Conservation (phyloP, 2,113 vertebrate genomes). For the Todiramphus saurophagus region DNA sequence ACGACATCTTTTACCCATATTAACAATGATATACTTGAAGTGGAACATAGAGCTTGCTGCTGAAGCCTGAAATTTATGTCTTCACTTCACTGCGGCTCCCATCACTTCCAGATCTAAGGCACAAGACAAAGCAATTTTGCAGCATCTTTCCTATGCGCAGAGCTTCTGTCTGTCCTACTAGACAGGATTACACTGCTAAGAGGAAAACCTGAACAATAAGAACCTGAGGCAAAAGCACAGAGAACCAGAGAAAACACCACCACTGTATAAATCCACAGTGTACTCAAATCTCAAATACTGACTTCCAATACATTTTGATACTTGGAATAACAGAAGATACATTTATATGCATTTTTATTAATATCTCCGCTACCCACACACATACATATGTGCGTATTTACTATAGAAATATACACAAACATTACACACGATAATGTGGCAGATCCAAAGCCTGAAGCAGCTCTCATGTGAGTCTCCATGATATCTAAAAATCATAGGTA, state of each 20-base stretch:
- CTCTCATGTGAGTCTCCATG: neutral
- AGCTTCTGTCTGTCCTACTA: neutral
- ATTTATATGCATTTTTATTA: neutral
- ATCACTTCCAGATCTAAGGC: neutral
- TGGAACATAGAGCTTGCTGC: neutral
- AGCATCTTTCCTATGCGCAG: neutral
- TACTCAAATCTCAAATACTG: neutral
- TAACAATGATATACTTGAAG: neutral
- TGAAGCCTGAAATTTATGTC: neutral
- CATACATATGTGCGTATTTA: neutral
- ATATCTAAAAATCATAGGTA: neutral
- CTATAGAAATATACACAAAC: neutral
- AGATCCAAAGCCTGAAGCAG: neutral
- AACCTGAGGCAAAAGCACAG: neutral
- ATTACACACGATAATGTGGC: neutral
- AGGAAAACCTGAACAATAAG: neutral
- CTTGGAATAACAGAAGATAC: neutral
- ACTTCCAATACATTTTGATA: neutral
- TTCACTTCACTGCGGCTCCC: neutral
- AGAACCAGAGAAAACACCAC: neutral
- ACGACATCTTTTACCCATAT: neutral
- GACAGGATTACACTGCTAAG: neutral
- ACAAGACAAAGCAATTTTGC: neutral
- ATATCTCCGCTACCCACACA: neutral
- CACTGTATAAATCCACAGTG: neutral